phyloP scores from a whole-genome alignment of 2,888 invertebrate genomes.

The Leptinotarsa tumamoca region DNA sequence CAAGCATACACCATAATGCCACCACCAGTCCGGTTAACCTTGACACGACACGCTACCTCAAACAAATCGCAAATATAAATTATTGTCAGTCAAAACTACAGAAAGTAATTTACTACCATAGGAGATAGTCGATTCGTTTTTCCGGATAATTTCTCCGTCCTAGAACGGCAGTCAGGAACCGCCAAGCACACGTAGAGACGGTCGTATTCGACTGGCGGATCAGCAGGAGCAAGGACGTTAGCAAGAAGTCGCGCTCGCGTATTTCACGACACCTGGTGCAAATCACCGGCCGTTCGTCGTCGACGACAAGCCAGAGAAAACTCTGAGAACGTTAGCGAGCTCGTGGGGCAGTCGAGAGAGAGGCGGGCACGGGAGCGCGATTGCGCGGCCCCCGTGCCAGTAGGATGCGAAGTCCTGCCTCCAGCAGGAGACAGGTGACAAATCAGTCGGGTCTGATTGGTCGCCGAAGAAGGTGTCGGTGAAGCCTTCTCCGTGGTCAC shows the following conservation, averaged over 20 bases:
- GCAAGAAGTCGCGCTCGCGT: conserved; percentile 12
- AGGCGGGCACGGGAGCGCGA: conserved; percentile 61
- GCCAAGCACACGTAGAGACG: background rate
- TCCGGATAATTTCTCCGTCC: too few species aligned
- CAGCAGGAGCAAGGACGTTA: background rate
- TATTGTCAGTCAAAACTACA: background rate
- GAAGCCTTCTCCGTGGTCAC: conserved; percentile 61
- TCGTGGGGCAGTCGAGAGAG: conserved; percentile 53
- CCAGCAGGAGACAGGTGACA: conserved; percentile 64
- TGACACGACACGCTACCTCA: conserved; percentile 21
- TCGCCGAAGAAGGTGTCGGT: conserved; percentile 57
- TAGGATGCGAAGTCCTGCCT: conserved; percentile 63
- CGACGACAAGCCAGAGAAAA: conserved; percentile 29
- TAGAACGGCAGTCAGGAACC: too few species aligned
- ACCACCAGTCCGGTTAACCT: conserved; percentile 37
- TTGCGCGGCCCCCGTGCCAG: conserved; percentile 62
- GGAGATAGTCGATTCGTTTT: too few species aligned
- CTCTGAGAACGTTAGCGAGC: conserved; percentile 4
- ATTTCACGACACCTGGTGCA: conserved; percentile 14
- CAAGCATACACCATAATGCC: conserved; percentile 35
- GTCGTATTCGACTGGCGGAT: conserved; percentile 1
- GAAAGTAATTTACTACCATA: background rate
- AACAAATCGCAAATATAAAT: background rate
- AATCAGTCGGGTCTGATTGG: conserved; percentile 63
- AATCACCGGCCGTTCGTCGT: conserved; percentile 44